phyloP scores from a whole-genome alignment of 2,797 vertebrate species.

The Sebastes cheni region DNA sequence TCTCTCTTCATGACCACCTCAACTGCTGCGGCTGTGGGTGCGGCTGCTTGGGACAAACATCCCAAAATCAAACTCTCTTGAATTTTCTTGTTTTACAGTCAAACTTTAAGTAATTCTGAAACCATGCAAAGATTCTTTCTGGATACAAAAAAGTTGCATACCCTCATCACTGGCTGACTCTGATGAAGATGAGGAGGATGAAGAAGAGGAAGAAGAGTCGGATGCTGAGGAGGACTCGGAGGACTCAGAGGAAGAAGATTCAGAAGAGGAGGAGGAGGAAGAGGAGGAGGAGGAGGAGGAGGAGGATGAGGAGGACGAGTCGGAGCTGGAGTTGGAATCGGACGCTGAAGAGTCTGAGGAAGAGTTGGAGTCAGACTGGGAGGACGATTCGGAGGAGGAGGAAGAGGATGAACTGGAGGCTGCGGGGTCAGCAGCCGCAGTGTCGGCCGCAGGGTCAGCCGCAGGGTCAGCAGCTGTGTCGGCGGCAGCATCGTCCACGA shows the following conservation, averaged over 20 bases:
- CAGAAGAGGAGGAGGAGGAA: background rate
- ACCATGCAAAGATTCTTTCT: background rate
- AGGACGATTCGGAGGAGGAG: conserved; percentile 32
- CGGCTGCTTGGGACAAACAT: background rate
- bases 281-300: conserved; percentile 42
- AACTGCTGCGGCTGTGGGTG: conserved; percentile 32
- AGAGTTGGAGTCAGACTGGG: conserved; percentile 44
- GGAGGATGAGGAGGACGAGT: conserved; percentile 21
- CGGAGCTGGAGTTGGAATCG: conserved; percentile 44
- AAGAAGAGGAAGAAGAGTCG: conserved; percentile 54
- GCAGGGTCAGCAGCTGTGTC: conserved; percentile 32
- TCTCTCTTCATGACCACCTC: conserved; percentile 81
- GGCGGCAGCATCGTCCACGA: conserved; percentile 41
- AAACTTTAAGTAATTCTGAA: background rate
- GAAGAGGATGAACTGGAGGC: conserved; percentile 38
- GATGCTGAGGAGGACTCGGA: conserved; percentile 43
- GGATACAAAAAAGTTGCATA: conserved; percentile 26
- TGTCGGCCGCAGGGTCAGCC: background rate
- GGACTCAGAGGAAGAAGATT: conserved; percentile 30
- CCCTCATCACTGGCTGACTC: conserved; percentile 77
- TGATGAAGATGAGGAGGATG: conserved; percentile 76
- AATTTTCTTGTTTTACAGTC: background rate
- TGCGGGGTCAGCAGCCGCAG: background rate
- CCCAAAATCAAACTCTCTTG: background rate
- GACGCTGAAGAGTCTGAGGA: conserved; percentile 55